Percentiles rank a stretch among this genome's conserved stretches.
These are phyloP conservation scores for Trochalopteron elliotii DNA, from an alignment of 2,113 vertebrate genomes.

Conservation along the genomic window DNA sequence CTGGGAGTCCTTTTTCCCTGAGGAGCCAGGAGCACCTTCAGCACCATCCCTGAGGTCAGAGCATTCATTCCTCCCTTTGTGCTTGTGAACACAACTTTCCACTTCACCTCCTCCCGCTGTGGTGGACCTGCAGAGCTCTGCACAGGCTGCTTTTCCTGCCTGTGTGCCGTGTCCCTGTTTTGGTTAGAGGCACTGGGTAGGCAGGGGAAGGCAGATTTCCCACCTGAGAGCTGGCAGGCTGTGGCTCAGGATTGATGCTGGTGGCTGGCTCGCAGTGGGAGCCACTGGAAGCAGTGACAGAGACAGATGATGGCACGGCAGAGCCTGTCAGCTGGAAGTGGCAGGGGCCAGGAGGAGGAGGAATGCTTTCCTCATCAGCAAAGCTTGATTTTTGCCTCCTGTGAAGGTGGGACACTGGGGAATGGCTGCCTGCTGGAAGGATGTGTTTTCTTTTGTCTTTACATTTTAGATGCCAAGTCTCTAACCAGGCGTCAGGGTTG, in stretches of 20 bases:
- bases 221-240: slow-evolving; percentile 34
- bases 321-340: slow-evolving; percentile 66
- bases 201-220: slow-evolving; percentile 24
- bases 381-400: slow-evolving; percentile 19
- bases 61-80: slow-evolving; percentile 53
- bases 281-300: slow-evolving; percentile 61
- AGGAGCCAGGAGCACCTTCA: not conserved
- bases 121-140: slow-evolving; percentile 40
- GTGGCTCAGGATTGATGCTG: slow-evolving; percentile 61
- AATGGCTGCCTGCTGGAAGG: not conserved
- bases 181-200: not conserved
- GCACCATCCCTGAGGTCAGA: slow-evolving; percentile 64
- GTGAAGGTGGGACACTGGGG: not conserved
- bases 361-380: slow-evolving; percentile 60
- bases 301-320: slow-evolving; percentile 72
- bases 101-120: slow-evolving; percentile 60
- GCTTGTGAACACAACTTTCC: slow-evolving; percentile 68
- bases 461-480: not conserved
- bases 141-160: slow-evolving; percentile 18
- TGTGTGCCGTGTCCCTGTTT: not conserved
- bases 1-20: not conserved
- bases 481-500: not conserved
- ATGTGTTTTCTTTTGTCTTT: not conserved
- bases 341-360: slow-evolving; percentile 49
- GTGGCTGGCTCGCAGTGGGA: slow-evolving; percentile 62